Base-by-base conservation (phyloP, 2,888 invertebrate species). In the Lysandra bellargus region DNA sequence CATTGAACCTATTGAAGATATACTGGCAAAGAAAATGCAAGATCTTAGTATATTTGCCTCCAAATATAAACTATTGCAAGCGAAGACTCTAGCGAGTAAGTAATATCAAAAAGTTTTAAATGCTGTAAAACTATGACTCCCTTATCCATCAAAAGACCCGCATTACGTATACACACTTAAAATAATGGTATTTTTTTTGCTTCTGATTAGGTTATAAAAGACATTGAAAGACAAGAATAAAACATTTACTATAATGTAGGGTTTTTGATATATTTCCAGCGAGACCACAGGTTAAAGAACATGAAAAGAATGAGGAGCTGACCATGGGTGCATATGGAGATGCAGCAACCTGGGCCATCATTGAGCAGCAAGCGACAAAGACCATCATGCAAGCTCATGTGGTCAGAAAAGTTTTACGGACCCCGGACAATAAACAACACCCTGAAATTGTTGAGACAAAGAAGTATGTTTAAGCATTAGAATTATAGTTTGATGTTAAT, bases 31-130 rank as follows among this genome's bases (percentile, higher is more conserved):
- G 79, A 92, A 90, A 83, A 80, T 89, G 23, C 85, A 85, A 30
- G 90, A 91, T 83, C 81, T 91, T 60, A 83, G 84, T 1, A 82
- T 93, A 6, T 87, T 87, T 80, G 88, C 87, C 1, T 88, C 92
- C 0, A 94, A 94, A 87, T 82, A 91, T 12, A 89, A 88, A 77
- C 84, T 93, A 37, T 83, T 94, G 75, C 87, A 86, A 57, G 93
- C 91, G 0, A 91, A 90, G 82, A 82, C 87, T 61, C 17, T 87
- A 73, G 84, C 90, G 30, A 82, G 93, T 93, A 83, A 88, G 89
- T 88, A 78, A 57, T 33, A 78, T 80, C 6, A 61, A 61, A 17
- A 17, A 17, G 17, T 57, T 17, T 57, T 57, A 57, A 49, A 9
- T 12, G 44, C 7, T 44, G 44, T 44, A 9, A 9, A 44, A 44